Evolutionary conservation across 2,888 invertebrate species (phyloP).

Genomic region (Drosophila recens): DNA sequence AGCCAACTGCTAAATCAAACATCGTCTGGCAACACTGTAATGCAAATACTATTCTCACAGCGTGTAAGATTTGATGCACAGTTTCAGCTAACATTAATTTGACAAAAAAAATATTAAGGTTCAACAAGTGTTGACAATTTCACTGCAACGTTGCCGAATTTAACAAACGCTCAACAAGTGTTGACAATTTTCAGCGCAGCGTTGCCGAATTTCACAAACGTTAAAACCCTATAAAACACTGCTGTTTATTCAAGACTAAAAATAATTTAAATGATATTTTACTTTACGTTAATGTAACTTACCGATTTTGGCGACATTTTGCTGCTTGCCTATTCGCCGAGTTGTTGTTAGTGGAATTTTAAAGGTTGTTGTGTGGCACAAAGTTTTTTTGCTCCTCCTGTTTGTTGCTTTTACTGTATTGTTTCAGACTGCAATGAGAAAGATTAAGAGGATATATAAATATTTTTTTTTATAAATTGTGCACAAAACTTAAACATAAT

Average conservation of each 20-base stretch:
- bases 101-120: background rate
- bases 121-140: constrained; percentile 1
- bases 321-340: constrained; percentile 61
- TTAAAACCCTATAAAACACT: background rate
- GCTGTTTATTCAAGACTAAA: background rate
- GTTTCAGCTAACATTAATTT: background rate
- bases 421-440: constrained; percentile 51
- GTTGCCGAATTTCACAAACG: background rate
- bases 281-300: constrained; percentile 82
- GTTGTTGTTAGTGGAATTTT: constrained; percentile 42
- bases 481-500: background rate
- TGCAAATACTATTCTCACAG: background rate
- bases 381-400: constrained; percentile 28
- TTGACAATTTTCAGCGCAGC: background rate
- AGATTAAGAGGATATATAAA: background rate
- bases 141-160: background rate
- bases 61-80: background rate
- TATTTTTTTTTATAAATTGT: background rate
- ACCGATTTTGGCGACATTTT: constrained; percentile 89
- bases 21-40: background rate
- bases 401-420: constrained; percentile 31
- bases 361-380: constrained; percentile 36
- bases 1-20: background rate
- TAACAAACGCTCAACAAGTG: background rate
- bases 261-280: background rate